Base-by-base conservation (phyloP, 2,113 vertebrate species). In the Colaptes auratus region DNA sequence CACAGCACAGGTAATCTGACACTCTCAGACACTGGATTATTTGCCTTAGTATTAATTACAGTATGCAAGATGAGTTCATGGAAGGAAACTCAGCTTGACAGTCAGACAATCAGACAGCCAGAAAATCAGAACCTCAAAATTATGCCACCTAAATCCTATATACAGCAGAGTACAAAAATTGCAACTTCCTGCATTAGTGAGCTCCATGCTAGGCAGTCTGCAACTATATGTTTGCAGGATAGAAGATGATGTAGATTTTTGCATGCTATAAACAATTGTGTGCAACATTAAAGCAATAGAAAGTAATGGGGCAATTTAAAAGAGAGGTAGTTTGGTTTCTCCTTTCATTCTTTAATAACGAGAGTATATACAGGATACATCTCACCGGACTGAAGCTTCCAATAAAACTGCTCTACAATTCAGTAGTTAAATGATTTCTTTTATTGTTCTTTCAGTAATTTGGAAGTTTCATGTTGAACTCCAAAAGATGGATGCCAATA, bases 21-120 rank as follows among this genome's bases (percentile, higher is more conserved):
- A 44, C 42, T 44, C 15, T 71, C 82, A 91, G 60, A 71, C 28
- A 72, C 1, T 0, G n/a, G 60, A 67, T 69, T 25, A 75, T 84
- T 78, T 90, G 39, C 65, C 65, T 65, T 83, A 85, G 80, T 73
- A 95, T 92, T 88, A 63, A 69, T 85, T 72, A 84, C 66, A 81
- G 15, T 17, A 56, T 56, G 15, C 21, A 67, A 52, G 31, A 6
- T 24, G 16, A 58, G 24, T 53, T 60, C 1, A 2, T 42, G 20
- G 42, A 92, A 90, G 31, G 58, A 88, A 86, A 83, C 12, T 58
- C 52, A 56, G 5, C 33, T 73, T 66, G 48, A 78, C 17, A 92
- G 72, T 35, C 42, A 42, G 30, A 42, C 6, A 82, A 35, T 60
- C 30, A 42, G 13, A 63, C 11, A 25, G n/a, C n/a, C n/a, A n/a